A percentile compares a stretch with the other conserved stretches of the same genome.
Evolutionary conservation across 2,797 vertebrate genomes (phyloP).

Genomic region (Microctenopoma steveboyesi): DNA sequence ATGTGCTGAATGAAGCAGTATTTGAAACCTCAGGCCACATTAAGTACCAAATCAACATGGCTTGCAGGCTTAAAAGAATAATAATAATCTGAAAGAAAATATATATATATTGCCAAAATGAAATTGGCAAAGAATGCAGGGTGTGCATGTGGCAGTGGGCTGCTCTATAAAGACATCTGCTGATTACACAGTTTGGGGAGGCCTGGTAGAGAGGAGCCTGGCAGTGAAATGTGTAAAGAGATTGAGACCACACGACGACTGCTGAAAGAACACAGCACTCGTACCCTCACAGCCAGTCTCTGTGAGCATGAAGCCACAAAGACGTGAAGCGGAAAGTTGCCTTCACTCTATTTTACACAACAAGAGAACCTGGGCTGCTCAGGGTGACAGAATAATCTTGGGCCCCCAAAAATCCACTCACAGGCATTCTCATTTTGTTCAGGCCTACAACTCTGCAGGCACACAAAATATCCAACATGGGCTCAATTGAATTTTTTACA

Average conservation of each 20-base stretch:
- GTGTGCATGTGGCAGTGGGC: constrained; percentile 65
- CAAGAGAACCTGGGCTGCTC: constrained; percentile 64
- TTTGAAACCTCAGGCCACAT: constrained; percentile 64
- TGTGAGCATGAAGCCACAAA: constrained; percentile 70
- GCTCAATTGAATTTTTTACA: constrained; percentile 37
- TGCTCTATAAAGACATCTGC: constrained; percentile 84
- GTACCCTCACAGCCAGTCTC: constrained; percentile 73
- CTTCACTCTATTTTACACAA: constrained; percentile 71
- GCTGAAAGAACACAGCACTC: constrained; percentile 75
- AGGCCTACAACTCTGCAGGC: constrained; percentile 48
- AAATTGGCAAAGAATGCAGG: constrained; percentile 74
- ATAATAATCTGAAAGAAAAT: constrained; percentile 64
- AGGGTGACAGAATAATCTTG: constrained; percentile 71
- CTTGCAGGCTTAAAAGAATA: constrained; percentile 68
- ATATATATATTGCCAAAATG: constrained; percentile 68
- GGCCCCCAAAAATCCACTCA: constrained; percentile 66
- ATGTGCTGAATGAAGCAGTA: constrained; percentile 66
- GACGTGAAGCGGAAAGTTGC: constrained; percentile 71
- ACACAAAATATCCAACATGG: constrained; percentile 40
- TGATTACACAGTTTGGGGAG: constrained; percentile 83
- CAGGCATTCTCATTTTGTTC: constrained; percentile 65
- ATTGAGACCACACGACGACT: constrained; percentile 74
- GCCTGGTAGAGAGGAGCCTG: constrained; percentile 73
- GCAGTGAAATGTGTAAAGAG: constrained; percentile 78
- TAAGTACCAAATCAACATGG: constrained; percentile 74